These are phyloP conservation scores for Netelia inedita DNA, from an alignment of 2,888 invertebrate genomes.

Conservation along the genomic window DNA sequence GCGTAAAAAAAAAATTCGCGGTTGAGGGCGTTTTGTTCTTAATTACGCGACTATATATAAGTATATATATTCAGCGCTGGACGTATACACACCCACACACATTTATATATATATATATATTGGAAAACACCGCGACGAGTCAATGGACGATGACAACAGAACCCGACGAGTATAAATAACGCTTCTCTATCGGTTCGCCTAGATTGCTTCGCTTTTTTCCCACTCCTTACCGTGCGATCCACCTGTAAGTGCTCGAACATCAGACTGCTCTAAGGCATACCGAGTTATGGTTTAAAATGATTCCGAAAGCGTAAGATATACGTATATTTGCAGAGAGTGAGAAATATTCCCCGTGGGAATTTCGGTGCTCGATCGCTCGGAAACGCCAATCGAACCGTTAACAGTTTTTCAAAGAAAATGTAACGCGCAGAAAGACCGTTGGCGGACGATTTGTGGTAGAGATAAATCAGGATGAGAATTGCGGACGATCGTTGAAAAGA, in stretches of 20 bases:
- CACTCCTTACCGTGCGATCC: slow-evolving; percentile 11
- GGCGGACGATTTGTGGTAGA: too few species aligned
- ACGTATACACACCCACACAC: not conserved
- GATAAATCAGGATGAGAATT: too few species aligned
- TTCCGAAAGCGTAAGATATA: slow-evolving; percentile 20
- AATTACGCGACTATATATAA: too few species aligned
- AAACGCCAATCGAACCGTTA: not conserved
- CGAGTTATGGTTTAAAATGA: slow-evolving; percentile 37
- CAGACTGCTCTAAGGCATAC: slow-evolving; percentile 23
- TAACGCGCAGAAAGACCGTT: too few species aligned
- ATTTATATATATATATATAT: not conserved
- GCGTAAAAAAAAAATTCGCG: too few species aligned
- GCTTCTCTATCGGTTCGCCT: slow-evolving; percentile 31
- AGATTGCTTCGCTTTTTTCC: slow-evolving; percentile 17
- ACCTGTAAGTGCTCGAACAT: slow-evolving; percentile 13
- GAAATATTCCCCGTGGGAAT: slow-evolving; percentile 47
- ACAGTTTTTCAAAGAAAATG: too few species aligned
- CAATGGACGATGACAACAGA: slow-evolving; percentile 46
- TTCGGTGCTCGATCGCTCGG: slow-evolving; percentile 5
- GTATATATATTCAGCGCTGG: too few species aligned
- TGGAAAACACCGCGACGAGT: slow-evolving; percentile 15
- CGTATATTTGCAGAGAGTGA: not conserved
- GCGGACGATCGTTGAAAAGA: too few species aligned
- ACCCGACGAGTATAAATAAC: slow-evolving; percentile 39
- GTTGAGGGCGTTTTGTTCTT: too few species aligned